Conservation (phyloP, 2,113 vertebrate genomes). For the Neofelis nebulosa region DNA sequence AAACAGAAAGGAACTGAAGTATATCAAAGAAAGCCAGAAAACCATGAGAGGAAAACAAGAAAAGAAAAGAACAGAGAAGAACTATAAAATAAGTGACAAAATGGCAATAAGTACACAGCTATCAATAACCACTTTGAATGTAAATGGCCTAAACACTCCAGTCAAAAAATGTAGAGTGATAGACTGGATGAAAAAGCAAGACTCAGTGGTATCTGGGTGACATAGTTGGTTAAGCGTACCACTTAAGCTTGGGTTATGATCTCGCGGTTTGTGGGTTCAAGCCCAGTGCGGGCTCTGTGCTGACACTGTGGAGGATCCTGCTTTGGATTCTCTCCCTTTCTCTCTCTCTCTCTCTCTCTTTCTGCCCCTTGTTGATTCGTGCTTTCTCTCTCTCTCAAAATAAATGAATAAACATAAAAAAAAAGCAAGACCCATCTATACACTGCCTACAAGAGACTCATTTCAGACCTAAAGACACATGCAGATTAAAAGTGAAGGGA, state of each 20-base stretch:
- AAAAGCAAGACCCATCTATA: not conserved
- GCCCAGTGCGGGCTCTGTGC: too few species aligned
- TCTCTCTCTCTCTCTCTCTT: too few species aligned
- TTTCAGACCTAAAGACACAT: too few species aligned
- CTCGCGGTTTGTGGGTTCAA: too few species aligned
- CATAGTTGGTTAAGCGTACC: too few species aligned
- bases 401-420: not conserved
- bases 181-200: not conserved
- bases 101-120: not conserved
- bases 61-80: not conserved
- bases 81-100: not conserved
- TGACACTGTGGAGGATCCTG: too few species aligned
- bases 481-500: too few species aligned
- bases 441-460: not conserved
- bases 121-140: not conserved
- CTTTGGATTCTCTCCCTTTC: too few species aligned
- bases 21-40: not conserved
- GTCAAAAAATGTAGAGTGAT: not conserved
- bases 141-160: not conserved
- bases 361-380: too few species aligned
- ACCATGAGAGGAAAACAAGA: not conserved
- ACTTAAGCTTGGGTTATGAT: too few species aligned
- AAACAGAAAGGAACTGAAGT: not conserved
- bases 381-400: too few species aligned
- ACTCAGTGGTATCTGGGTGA: not conserved